Evolutionary conservation across 2,888 invertebrate genomes (phyloP), one percentile per base, ranked within the genome.

Genomic region (Tiphia femorata): DNA sequence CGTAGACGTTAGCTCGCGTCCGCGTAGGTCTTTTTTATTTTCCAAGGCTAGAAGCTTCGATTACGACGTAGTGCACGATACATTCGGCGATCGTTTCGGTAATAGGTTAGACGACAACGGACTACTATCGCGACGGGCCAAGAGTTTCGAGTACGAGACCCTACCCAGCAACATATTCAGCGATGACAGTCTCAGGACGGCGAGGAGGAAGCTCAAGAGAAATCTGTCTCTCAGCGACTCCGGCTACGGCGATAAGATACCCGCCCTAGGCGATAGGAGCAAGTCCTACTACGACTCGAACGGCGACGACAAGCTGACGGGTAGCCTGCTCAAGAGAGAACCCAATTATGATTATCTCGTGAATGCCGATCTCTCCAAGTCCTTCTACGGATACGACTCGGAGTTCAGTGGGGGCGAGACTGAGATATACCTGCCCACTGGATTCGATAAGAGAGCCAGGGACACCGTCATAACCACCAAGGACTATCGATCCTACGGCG

Each of bases 351-450:
- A 69, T 12, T 72, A 62, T 33, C 49, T 55, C 25, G 38, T 63
- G 51, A 59, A 59, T 21, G 60, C 60, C 37, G 63, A 67, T 43
- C 67, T 52, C 33, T n/a, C 42, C 51, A 71, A 71, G 30, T 81
- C 85, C 61, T 86, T 86, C 73, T 86, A 86, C 67, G 86, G 86
- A n/a, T 87, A 87, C 70, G 86, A 87, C 30, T 86, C 86, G 60
- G 86, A 86, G 52, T 82, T 84, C 27, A 87, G 86, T 66, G 84
- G 84, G 57, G 86, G 85, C 38, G 86, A 87, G 78, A 86, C 86
- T 2, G 86, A 86, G 43, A 86, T 87, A 44, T 85, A 87, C 56
- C 76, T 86, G 35, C 76, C 82, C 2, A 86, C 82, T 63, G n/a
- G n/a, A n/a, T 79, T 84, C 67, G 85, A 85, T 37, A 72, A 75